Conservation (phyloP, 2,888 invertebrate genomes). For the Lithophane socia region DNA sequence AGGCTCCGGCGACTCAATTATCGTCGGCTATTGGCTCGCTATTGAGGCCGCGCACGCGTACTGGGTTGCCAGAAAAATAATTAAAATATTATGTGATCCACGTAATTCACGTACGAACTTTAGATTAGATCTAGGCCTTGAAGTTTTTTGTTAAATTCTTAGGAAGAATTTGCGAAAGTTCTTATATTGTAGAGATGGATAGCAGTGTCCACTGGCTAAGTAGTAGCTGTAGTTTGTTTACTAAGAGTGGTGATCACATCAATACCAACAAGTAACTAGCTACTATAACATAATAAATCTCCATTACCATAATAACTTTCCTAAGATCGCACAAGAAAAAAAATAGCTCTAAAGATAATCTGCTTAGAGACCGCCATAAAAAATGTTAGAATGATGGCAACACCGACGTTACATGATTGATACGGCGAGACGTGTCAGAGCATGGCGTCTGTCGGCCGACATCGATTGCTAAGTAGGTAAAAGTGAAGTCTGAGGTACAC, state of each 20-base stretch:
- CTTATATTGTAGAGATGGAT: too few species aligned
- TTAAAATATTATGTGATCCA: slow-evolving; percentile 34
- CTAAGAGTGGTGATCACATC: background rate
- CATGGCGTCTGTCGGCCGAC: slow-evolving; percentile 64
- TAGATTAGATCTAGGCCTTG: background rate
- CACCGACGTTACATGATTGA: slow-evolving; percentile 69
- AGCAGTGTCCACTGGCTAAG: too few species aligned
- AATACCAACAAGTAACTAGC: slow-evolving; percentile 1
- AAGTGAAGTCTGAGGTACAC: slow-evolving; percentile 52
- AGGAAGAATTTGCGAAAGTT: background rate
- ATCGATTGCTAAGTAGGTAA: slow-evolving; percentile 60
- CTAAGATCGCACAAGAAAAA: slow-evolving; percentile 48
- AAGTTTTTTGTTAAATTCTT: background rate
- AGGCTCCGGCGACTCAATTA: slow-evolving; percentile 81
- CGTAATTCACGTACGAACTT: background rate
- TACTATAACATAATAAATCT: slow-evolving; percentile 21
- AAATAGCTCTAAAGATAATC: slow-evolving; percentile 42
- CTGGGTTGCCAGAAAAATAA: slow-evolving; percentile 62
- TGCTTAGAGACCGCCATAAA: slow-evolving; percentile 42
- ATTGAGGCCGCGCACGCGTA: slow-evolving; percentile 71
- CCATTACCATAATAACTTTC: slow-evolving; percentile 28
- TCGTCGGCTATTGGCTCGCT: slow-evolving; percentile 74
- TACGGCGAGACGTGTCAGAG: slow-evolving; percentile 65
- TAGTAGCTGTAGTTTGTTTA: background rate
- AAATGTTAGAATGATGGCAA: slow-evolving; percentile 54